Conservation (phyloP, 1,140 invertebrate species). For the Sinella curviseta region DNA sequence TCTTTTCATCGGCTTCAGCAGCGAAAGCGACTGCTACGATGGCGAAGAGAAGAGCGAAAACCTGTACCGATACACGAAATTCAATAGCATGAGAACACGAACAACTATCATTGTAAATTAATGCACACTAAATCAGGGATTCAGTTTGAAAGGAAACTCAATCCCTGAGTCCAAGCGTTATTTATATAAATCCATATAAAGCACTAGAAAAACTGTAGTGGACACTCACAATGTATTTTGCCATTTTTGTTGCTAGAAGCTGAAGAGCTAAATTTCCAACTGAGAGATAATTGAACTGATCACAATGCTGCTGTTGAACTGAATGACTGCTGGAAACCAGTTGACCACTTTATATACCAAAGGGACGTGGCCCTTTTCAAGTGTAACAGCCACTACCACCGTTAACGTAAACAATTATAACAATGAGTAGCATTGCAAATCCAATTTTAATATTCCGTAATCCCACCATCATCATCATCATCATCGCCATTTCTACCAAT, state of each 20-base stretch:
- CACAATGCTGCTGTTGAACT: neutral
- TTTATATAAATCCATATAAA: neutral
- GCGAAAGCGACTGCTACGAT: constrained; percentile 39
- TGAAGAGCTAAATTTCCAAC: neutral
- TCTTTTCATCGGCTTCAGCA: constrained; percentile 41
- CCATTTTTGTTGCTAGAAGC: constrained; percentile 5
- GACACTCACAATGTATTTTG: constrained; percentile 8
- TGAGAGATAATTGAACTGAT: neutral
- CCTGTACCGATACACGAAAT: no score
- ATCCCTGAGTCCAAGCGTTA: no score
- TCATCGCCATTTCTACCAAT: neutral
- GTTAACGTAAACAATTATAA: neutral
- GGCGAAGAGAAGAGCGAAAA: constrained; percentile 14
- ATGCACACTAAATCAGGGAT: neutral
- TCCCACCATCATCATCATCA: neutral
- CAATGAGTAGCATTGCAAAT: neutral
- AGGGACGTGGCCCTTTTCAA: neutral
- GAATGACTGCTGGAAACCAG: constrained; percentile 6
- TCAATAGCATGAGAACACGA: neutral
- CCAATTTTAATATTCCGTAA: constrained; percentile 23
- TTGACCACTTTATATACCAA: constrained; percentile 20
- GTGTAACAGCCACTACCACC: neutral
- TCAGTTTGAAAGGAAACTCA: no score
- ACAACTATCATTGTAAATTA: neutral
- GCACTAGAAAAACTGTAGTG: neutral